phyloP scores from a whole-genome alignment of 2,113 vertebrate species.

The Oncorhynchus gorbuscha region DNA sequence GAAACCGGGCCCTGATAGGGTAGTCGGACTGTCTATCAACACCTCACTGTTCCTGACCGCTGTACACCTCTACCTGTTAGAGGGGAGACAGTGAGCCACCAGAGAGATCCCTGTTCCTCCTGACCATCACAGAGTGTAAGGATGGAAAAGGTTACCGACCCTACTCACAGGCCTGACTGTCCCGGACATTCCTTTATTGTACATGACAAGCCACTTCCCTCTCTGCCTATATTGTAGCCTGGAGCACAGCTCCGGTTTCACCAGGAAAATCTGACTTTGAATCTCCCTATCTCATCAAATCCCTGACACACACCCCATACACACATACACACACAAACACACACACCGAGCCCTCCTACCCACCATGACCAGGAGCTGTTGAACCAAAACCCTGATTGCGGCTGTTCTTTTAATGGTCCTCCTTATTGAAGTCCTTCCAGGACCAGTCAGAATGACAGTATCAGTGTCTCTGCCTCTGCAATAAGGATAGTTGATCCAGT shows the following conservation, averaged over 20 bases:
- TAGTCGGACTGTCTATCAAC: no score
- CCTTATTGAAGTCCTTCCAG: slow-evolving; percentile 53
- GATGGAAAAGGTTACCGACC: slow-evolving; percentile 49
- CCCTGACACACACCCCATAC: background rate
- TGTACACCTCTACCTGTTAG: no score
- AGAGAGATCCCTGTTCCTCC: background rate
- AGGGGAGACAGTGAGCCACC: no score
- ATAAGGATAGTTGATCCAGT: slow-evolving; percentile 50
- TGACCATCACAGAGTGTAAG: slow-evolving; percentile 42
- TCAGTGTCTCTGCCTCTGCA: slow-evolving; percentile 54
- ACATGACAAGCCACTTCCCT: slow-evolving; percentile 47
- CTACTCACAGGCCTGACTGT: slow-evolving; percentile 45
- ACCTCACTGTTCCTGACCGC: no score
- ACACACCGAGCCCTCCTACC: background rate
- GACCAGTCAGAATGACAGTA: slow-evolving; percentile 6
- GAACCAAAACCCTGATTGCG: slow-evolving; percentile 21
- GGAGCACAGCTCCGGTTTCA: slow-evolving; percentile 60
- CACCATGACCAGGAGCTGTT: background rate
- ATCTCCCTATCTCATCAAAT: background rate
- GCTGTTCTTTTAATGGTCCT: slow-evolving; percentile 4
- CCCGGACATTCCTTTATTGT: slow-evolving; percentile 65
- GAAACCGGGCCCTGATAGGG: no score
- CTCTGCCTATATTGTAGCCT: slow-evolving; percentile 34
- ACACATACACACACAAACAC: no score
- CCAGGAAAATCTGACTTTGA: slow-evolving; percentile 40